Base-by-base conservation (phyloP, 2,888 invertebrate genomes). In the Caenorhabditis zanzibari region DNA sequence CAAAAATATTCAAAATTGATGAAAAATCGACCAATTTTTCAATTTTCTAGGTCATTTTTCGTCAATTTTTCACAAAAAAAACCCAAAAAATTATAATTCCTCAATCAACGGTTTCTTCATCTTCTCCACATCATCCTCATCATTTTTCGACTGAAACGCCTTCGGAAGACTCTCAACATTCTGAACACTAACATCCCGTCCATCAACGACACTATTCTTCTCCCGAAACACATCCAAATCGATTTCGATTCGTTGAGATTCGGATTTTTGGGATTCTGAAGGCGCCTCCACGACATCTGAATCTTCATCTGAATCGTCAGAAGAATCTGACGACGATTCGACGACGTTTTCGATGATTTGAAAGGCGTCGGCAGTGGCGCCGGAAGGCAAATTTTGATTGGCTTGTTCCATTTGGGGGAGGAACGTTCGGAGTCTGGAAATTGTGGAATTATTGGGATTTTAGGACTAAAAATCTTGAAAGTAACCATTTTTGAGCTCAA, bases 351-450 rank as follows among this genome's bases (percentile, higher is more conserved):
- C 68, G 47, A 76, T 83, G 22, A 85, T 83, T 10, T 79, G 64
- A 47, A 79, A 77, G 1, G 72, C 83, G 24, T 81, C 77, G 0
- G 58, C 16, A 0, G 54, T 16, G 4, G 54, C 14, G 26, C 19
- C 49, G 7, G n/a, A 35, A 2, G 80, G 28, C 47, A 89, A 72
- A 54, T 84, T 75, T 7, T 63, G 71, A 63, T 89, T 89, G 6
- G 89, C 88, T 41, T 81, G 81, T 47, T 81, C 87, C 73, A 89
- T 69, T 73, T 87, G 73, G 14, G 89, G 89, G 19, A 89, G 64
- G 54, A 89, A 89, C 14, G 63, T 64, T 54, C 74, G 66, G 4
- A 86, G 56, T 77, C 84, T 77, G 77, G 24, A 47, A 47, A 47
- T n/a, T 47, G 16, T n/a, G n/a, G 19, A 47, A n/a, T 47, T n/a